Evolutionary conservation across 2,113 vertebrate genomes (phyloP).

Genomic region (Peromyscus californicus): DNA sequence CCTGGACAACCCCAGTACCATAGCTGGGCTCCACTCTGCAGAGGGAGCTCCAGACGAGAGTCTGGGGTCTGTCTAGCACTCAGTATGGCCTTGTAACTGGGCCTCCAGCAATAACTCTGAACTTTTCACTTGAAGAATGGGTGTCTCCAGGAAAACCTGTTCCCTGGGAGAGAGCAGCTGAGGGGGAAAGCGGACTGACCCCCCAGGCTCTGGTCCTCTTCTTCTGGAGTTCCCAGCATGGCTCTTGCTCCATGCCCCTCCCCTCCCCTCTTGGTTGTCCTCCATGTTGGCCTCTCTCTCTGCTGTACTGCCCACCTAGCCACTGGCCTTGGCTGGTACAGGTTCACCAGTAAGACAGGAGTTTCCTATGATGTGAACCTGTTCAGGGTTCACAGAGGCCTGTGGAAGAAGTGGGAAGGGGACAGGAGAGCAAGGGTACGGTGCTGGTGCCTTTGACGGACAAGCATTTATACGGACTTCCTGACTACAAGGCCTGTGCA

Average conservation of each 20-base stretch:
- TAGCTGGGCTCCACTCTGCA: background rate
- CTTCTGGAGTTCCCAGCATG: background rate
- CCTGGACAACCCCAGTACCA: accelerated
- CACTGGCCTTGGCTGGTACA: background rate
- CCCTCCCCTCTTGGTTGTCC: background rate
- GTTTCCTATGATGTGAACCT: background rate
- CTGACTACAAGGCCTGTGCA: background rate
- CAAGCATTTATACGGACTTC: background rate
- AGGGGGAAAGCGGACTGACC: background rate
- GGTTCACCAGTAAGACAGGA: background rate
- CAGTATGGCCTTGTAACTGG: background rate
- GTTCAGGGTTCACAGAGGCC: background rate
- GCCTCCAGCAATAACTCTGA: background rate
- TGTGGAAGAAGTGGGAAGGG: background rate
- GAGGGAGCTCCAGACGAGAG: background rate
- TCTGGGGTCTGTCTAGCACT: background rate
- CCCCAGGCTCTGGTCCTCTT: background rate
- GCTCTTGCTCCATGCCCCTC: background rate
- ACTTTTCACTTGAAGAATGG: background rate
- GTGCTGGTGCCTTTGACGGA: background rate
- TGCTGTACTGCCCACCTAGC: background rate
- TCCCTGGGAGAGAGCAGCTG: background rate
- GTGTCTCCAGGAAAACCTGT: background rate
- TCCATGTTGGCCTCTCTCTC: background rate
- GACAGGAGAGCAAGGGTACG: background rate